Evolutionary conservation across 2,888 invertebrate species (phyloP), one percentile per base, ranked within the genome.

Genomic region (Escarpia spicata): DNA sequence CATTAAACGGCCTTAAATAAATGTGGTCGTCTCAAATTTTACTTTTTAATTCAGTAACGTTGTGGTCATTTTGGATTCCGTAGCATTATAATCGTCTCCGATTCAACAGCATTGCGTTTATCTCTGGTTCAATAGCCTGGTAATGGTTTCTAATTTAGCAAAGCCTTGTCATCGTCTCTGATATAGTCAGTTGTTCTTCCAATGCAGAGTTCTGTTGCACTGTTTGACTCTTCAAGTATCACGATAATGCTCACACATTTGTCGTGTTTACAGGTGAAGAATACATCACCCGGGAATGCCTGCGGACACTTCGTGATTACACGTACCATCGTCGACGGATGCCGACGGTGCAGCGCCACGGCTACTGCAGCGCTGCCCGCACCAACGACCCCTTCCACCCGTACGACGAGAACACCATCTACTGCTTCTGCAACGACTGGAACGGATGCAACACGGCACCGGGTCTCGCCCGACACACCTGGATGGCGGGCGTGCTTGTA

Each of bases 341-440:
- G 95, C 96, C 96, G 2, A 95, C 95, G 31, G 94, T 96, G 0
- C 95, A 95, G 93, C 95, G 96, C 12, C 96, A 96, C 94, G 96
- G 96, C 91, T 96, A 96, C 95, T 96, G 96, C 93, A 94, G 95
- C 26, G 95, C 95, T 2, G 96, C 96, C 3, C 94, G 96, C 10
- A 96, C 95, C 93, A 96, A 96, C 92, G 95, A 96, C 93, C 95
- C 96, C 89, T 94, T 93, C 93, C 95, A 95, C 90, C 96, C 95
- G 0, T 94, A 94, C 6, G 95, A 96, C 93, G 92, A 93, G 19
- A 94, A 95, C 19, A 95, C 95, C 44, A 93, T 94, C 31, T 96
- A 96, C 94, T 96, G 96, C 93, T 96, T 96, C 95, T 96, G 96
- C 93, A 96, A 96, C 94, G 96, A 96, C 93, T 96, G 95, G 95